These are phyloP conservation scores for Colinus virginianus DNA, from an alignment of 2,113 vertebrate species.

Conservation along the genomic window DNA sequence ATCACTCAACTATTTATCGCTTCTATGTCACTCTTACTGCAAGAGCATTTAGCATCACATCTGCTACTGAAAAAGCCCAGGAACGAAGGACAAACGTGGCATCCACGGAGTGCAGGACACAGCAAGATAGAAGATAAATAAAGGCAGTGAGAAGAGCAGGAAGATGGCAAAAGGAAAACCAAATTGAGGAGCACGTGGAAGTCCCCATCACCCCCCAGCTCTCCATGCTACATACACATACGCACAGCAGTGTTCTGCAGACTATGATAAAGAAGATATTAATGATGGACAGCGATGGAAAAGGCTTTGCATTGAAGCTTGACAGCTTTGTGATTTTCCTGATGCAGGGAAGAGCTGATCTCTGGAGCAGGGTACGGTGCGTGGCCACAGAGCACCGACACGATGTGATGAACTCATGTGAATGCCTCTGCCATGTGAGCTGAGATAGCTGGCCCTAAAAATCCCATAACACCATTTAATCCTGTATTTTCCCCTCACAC, in stretches of 20 bases:
- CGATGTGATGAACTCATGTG: background rate
- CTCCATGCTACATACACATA: background rate
- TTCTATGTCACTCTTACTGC: background rate
- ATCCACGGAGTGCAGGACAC: background rate
- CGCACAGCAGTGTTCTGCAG: background rate
- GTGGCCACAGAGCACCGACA: background rate
- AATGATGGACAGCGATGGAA: background rate
- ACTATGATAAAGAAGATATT: background rate
- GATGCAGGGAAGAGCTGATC: slow-evolving; percentile 7
- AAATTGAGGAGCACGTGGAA: background rate
- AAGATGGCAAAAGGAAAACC: background rate
- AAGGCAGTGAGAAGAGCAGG: background rate
- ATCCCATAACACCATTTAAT: background rate
- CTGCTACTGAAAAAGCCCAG: background rate
- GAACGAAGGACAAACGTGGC: background rate
- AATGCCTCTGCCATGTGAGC: background rate
- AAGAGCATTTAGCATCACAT: background rate
- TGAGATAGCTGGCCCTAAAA: background rate
- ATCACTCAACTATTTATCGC: background rate
- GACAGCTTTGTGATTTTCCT: slow-evolving; percentile 69
- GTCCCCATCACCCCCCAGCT: background rate
- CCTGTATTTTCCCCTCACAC: background rate
- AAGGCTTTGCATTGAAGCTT: slow-evolving; percentile 2
- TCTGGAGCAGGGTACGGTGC: background rate
- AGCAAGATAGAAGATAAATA: background rate